A percentile compares a stretch with the other conserved stretches of the same genome.
phyloP scores from a whole-genome alignment of 37 sponge, comb jelly and placozoan genomes.

The Eunapius fragilis region DNA sequence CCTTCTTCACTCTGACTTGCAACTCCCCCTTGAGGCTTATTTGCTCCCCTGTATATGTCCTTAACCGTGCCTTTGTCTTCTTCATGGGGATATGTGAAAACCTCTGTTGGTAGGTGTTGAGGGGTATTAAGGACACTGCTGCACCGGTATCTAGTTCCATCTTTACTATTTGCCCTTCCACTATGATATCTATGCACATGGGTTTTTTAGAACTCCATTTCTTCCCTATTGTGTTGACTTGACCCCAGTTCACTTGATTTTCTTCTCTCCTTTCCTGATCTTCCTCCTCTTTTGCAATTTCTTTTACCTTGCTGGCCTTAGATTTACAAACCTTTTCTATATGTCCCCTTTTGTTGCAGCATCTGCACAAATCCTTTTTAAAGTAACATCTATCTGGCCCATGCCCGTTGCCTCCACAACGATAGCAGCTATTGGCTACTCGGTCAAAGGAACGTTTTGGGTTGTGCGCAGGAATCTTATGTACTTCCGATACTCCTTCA shows the following conservation, averaged over 20 bases:
- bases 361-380: neutral
- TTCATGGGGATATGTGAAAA: neutral
- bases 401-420: slow-evolving; percentile 11
- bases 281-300: neutral
- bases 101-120: neutral
- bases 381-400: neutral
- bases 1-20: slow-evolving; percentile 2
- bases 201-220: neutral
- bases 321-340: neutral
- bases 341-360: slow-evolving; percentile 1
- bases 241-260: neutral
- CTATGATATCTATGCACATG: neutral
- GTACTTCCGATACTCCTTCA: neutral
- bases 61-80: neutral
- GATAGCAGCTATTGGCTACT: neutral
- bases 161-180: neutral
- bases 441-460: neutral
- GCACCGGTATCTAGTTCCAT: slow-evolving; percentile 8
- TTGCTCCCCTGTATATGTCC: neutral
- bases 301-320: neutral
- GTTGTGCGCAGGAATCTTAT: neutral
- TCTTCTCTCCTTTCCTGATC: neutral
- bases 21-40: neutral
- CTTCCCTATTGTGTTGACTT: neutral
- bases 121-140: neutral